Percentiles rank a stretch among this genome's conserved stretches.
Evolutionary conservation across 1,140 invertebrate genomes (phyloP).

Genomic region (Prorops nasuta): DNA sequence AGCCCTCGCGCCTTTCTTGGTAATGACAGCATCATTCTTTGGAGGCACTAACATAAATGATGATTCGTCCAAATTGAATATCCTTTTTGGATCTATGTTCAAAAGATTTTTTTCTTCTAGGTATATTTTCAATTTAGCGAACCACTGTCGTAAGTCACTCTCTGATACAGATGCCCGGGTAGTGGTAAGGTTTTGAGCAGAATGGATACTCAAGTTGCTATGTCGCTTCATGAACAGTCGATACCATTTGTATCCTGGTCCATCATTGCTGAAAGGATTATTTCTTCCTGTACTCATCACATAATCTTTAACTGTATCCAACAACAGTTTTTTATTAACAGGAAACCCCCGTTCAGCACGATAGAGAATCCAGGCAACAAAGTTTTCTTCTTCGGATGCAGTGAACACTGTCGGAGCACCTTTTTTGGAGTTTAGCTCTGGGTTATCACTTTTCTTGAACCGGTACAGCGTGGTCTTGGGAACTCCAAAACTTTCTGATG

Average conservation of each 20-base stretch:
- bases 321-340: slow-evolving; percentile 9
- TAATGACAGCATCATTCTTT: no score
- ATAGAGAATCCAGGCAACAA: slow-evolving; percentile 13
- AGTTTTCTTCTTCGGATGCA: slow-evolving; percentile 3
- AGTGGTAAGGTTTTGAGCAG: no score
- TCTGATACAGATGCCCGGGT: no score
- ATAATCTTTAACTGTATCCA: slow-evolving; percentile 15
- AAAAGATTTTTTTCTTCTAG: no score
- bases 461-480: slow-evolving; percentile 4
- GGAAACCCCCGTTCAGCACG: slow-evolving; percentile 9
- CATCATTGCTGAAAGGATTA: slow-evolving; percentile 16
- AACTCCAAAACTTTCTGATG: slow-evolving; percentile 1
- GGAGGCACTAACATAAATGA: no score
- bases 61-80: no score
- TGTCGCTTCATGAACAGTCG: slow-evolving; percentile 25
- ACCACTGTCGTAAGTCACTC: no score
- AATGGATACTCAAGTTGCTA: slow-evolving; percentile 22
- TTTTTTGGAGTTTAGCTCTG: slow-evolving; percentile 2
- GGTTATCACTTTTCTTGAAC: neutral
- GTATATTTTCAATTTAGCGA: no score
- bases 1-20: no score
- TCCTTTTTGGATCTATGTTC: no score
- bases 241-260: slow-evolving; percentile 26
- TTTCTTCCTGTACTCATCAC: slow-evolving; percentile 19
- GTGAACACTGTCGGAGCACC: slow-evolving; percentile 5